These are phyloP conservation scores for Sorex fumeus DNA, from an alignment of 2,113 vertebrate genomes.

Conservation along the genomic window DNA sequence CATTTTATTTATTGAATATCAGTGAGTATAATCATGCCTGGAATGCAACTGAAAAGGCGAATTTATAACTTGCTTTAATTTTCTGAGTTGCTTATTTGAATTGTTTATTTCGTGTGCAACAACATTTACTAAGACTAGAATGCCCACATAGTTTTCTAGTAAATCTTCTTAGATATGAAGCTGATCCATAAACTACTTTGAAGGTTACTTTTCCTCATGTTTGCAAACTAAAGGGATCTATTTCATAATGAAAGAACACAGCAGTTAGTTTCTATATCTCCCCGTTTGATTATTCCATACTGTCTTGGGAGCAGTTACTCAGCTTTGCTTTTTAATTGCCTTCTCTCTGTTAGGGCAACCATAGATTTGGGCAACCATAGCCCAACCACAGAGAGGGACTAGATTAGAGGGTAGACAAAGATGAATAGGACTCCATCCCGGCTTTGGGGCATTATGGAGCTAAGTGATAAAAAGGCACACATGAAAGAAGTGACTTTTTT, in stretches of 20 bases:
- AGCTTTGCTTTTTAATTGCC: background rate
- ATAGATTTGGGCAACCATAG: background rate
- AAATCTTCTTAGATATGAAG: slow-evolving; percentile 40
- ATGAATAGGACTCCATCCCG: background rate
- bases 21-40: background rate
- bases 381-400: background rate
- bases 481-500: background rate
- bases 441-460: background rate
- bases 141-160: background rate
- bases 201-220: background rate
- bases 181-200: background rate
- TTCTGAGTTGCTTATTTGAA: slow-evolving; percentile 3
- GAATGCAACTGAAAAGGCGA: slow-evolving; percentile 1
- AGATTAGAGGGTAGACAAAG: background rate
- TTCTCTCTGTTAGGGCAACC: background rate
- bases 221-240: background rate
- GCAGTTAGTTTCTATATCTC: background rate
- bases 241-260: background rate
- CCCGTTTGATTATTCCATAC: background rate
- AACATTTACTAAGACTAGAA: background rate
- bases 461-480: background rate
- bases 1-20: slow-evolving; percentile 25
- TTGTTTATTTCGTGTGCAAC: background rate
- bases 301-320: background rate
- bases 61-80: slow-evolving; percentile 45